Evolutionary conservation across 2,888 invertebrate species (phyloP), one percentile per base, ranked within the genome.

Genomic region (Sceliomorpha sp.): DNA sequence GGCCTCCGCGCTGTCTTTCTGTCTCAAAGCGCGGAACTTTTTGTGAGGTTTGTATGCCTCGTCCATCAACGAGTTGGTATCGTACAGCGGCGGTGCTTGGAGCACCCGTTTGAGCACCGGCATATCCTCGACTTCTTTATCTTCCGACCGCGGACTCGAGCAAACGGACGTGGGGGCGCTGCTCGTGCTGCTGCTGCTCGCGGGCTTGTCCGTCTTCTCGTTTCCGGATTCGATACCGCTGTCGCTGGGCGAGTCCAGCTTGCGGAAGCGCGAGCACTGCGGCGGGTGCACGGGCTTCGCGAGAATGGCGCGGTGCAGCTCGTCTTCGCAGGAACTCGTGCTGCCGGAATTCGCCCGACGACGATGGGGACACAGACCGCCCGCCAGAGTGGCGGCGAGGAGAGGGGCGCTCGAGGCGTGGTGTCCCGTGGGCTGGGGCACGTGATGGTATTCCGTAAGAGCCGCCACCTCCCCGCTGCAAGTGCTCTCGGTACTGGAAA

Each of bases 21-120:
- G 91, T 15, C 95, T 90, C 85, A 96, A 90, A 1, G 96, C 96
- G 36, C 97, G 93, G 91, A 97, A 97, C 89, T 97, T 97, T 89
- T 97, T 97, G 91, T 97, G 97, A 67, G 97, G 97, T 87, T 97
- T 96, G 90, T 97, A 97, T 9, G 96, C 96, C 89, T 96, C 97
- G 87, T 97, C 96, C 96, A 97, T 97, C 58, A 97, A 89, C 1
- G 95, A 94, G 84, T 95, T 95, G 55, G 96, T 96, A 85, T 96
- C 96, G 88, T 96, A 96, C 4, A 97, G 89, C 0, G 97, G 97
- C 0, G 97, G 97, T 0, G 97, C 97, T 86, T 97, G 96, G 12
- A 98, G 91, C 1, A 97, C 97, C 48, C 97, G 92, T 88, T 97
- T 97, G 78, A 98, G 89, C 76, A 97, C 97, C 1, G 97, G 97